A percentile compares a stretch with the other conserved stretches of the same genome.
These are phyloP conservation scores for Nettapus auritus DNA, from an alignment of 2,113 vertebrate species.

Conservation along the genomic window DNA sequence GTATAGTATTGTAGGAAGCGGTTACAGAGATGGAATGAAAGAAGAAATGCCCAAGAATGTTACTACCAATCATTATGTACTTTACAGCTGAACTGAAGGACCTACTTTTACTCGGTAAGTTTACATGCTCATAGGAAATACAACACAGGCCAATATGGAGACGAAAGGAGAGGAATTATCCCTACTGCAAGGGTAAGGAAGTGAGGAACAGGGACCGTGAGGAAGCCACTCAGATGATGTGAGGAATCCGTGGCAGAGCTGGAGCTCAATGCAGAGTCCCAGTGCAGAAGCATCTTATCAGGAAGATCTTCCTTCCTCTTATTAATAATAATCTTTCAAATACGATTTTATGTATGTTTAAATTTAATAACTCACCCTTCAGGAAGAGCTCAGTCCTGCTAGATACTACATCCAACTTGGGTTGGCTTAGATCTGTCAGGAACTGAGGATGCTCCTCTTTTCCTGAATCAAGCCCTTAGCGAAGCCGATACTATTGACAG, in stretches of 20 bases:
- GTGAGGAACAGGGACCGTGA: neutral
- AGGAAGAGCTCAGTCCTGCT: constrained; percentile 3
- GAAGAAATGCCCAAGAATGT: neutral
- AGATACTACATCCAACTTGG: neutral
- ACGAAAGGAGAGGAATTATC: neutral
- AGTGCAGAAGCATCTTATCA: neutral
- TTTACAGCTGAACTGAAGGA: neutral
- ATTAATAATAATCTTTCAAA: constrained; percentile 32
- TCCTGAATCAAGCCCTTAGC: neutral
- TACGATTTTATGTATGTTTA: constrained; percentile 33
- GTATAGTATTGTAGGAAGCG: neutral
- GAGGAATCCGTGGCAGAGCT: neutral
- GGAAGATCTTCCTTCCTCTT: constrained; percentile 15
- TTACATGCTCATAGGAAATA: neutral
- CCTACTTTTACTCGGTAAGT: neutral
- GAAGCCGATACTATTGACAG: constrained; percentile 28
- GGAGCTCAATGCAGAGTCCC: neutral
- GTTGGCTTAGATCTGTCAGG: neutral
- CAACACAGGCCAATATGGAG: neutral
- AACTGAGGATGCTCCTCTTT: constrained; percentile 1
- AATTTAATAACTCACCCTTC: constrained; percentile 27
- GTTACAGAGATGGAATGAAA: neutral
- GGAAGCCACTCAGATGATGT: neutral
- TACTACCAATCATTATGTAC: neutral
- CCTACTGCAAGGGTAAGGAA: neutral